A percentile compares a stretch with the other conserved stretches of the same genome.
Conservation (phyloP, 2,797 vertebrate species). For the Glyptemys insculpta region DNA sequence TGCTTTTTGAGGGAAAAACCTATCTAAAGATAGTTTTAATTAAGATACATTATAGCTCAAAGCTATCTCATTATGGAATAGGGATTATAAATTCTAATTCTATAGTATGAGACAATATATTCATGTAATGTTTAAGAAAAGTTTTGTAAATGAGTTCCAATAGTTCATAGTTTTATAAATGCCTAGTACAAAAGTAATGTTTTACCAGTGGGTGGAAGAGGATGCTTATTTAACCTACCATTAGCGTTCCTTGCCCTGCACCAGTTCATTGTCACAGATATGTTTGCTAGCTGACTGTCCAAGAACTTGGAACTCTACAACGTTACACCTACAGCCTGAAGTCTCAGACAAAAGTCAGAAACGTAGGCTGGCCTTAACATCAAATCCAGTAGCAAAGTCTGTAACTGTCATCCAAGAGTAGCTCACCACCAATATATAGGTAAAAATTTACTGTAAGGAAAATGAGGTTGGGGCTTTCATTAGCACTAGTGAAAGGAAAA, state of each 20-base stretch:
- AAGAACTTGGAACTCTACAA: slow-evolving; percentile 9
- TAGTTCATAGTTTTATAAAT: not conserved
- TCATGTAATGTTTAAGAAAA: no score
- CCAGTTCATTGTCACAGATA: slow-evolving; percentile 16
- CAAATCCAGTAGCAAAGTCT: not conserved
- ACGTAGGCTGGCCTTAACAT: not conserved
- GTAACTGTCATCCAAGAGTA: slow-evolving; percentile 4
- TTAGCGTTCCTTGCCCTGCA: not conserved
- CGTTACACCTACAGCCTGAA: slow-evolving; percentile 2
- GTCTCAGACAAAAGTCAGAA: slow-evolving; percentile 10
- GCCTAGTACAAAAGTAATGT: not conserved
- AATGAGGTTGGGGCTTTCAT: not conserved
- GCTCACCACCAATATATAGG: not conserved
- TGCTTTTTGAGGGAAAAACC: no score
- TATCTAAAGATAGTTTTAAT: no score
- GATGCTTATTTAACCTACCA: slow-evolving; percentile 12
- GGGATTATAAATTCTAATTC: no score
- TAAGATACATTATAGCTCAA: no score
- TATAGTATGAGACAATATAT: no score
- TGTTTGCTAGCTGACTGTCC: not conserved
- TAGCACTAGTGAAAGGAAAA: not conserved
- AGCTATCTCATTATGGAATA: no score
- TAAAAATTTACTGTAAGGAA: not conserved
- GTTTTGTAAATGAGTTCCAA: no score
- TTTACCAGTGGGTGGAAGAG: not conserved